These are phyloP conservation scores for Callyntrura sp. DNA, from an alignment of 2,888 invertebrate genomes.

Conservation along the genomic window DNA sequence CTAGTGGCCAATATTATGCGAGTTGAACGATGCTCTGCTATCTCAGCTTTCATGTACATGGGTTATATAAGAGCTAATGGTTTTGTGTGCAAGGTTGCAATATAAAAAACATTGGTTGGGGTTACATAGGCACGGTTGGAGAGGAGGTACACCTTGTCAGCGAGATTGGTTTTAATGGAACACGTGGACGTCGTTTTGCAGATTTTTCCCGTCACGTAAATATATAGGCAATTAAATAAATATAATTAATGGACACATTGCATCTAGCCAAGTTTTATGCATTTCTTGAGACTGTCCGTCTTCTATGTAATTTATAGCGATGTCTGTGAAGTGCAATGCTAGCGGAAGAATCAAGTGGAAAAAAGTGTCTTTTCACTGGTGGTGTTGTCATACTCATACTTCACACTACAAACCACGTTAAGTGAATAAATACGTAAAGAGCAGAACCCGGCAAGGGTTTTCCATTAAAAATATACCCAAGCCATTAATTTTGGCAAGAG, in stretches of 20 bases:
- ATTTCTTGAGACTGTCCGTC: constrained; percentile 30
- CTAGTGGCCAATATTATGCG: too few species aligned
- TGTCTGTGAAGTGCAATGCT: too few species aligned
- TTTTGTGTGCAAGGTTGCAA: background rate
- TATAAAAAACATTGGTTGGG: background rate
- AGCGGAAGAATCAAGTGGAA: too few species aligned
- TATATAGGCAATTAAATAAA: background rate
- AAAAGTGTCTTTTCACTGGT: too few species aligned
- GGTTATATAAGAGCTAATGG: too few species aligned
- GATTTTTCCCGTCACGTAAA: background rate
- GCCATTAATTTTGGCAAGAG: background rate
- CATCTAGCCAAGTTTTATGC: background rate
- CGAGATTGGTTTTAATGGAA: too few species aligned
- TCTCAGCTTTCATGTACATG: too few species aligned
- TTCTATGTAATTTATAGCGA: constrained; percentile 22
- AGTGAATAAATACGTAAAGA: background rate
- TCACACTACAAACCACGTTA: background rate
- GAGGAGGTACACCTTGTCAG: too few species aligned
- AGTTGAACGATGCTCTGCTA: too few species aligned
- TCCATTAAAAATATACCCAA: background rate
- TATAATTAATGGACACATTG: background rate
- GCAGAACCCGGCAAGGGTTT: too few species aligned
- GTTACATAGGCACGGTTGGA: background rate
- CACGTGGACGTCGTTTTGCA: background rate
- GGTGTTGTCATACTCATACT: background rate